These are phyloP conservation scores for Grammomys dolichurus DNA, from an alignment of 2,113 vertebrate species.

Conservation along the genomic window DNA sequence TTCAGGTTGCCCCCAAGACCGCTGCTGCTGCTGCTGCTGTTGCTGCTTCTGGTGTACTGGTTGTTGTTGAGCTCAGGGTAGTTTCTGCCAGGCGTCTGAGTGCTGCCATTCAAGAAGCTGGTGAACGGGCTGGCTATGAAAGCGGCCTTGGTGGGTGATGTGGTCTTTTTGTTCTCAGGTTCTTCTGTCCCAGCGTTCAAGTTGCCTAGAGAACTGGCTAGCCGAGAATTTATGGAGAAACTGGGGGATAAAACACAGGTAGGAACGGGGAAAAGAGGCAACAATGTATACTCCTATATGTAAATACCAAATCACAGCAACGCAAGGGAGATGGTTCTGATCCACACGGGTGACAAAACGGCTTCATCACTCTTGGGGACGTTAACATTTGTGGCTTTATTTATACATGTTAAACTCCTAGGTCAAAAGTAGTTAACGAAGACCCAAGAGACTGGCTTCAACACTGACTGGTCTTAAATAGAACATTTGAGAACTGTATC, in stretches of 20 bases:
- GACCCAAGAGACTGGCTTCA: constrained; percentile 19
- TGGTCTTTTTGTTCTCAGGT: constrained; percentile 86
- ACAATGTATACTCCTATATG: constrained; percentile 71
- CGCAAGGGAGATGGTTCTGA: constrained; percentile 23
- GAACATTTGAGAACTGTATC: background rate
- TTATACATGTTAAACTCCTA: background rate
- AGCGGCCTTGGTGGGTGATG: constrained; percentile 84
- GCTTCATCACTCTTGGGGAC: constrained; percentile 19
- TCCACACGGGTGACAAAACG: background rate
- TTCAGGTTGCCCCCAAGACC: constrained; percentile 80
- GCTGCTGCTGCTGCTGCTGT: constrained; percentile 59
- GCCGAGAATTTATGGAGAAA: constrained; percentile 92
- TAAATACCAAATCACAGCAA: constrained; percentile 9
- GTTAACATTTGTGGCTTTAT: background rate
- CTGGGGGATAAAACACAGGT: constrained; percentile 87
- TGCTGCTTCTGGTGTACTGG: constrained; percentile 86
- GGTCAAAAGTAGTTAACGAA: constrained; percentile 29
- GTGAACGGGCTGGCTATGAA: constrained; percentile 85
- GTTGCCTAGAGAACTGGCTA: constrained; percentile 96
- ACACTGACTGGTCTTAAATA: background rate
- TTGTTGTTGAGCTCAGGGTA: constrained; percentile 94
- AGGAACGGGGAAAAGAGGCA: constrained; percentile 74
- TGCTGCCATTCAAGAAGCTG: constrained; percentile 86
- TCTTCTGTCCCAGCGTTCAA: constrained; percentile 89
- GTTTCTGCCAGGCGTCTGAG: constrained; percentile 85